phyloP scores from a whole-genome alignment of 2,888 invertebrate species.

The Agriopis aurantiaria region DNA sequence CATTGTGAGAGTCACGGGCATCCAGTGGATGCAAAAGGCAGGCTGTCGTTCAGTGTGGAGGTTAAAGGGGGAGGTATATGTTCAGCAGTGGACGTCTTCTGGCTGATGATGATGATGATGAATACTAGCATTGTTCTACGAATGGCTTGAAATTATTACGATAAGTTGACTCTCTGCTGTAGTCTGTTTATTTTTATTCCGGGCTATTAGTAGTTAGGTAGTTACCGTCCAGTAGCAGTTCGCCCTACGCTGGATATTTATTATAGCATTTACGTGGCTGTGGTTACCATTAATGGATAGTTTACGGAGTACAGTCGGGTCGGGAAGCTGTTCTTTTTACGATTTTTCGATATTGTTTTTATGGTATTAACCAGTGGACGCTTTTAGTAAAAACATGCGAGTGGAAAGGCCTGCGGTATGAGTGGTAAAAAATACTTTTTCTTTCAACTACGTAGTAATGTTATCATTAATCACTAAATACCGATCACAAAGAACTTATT shows the following conservation, averaged over 20 bases:
- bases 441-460: too few species aligned
- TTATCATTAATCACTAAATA: too few species aligned
- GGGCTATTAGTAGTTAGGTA: background rate
- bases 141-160: too few species aligned
- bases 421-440: background rate
- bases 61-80: too few species aligned
- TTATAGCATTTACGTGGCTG: constrained; percentile 38
- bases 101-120: too few species aligned
- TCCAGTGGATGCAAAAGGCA: too few species aligned
- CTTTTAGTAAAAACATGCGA: background rate
- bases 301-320: constrained; percentile 42
- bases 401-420: too few species aligned
- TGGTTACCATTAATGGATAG: constrained; percentile 44
- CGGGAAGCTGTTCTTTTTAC: constrained; percentile 7
- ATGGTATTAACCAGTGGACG: background rate
- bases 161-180: too few species aligned
- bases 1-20: too few species aligned
- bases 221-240: constrained; percentile 25
- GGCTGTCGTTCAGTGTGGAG: too few species aligned
- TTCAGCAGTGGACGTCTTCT: too few species aligned
- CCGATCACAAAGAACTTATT: too few species aligned
- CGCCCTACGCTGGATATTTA: constrained; percentile 43
- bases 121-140: background rate
- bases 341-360: constrained; percentile 4
- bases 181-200: background rate